These are phyloP conservation scores for Ornithorhynchus anatinus DNA, from an alignment of 2,113 vertebrate species.

Conservation along the genomic window DNA sequence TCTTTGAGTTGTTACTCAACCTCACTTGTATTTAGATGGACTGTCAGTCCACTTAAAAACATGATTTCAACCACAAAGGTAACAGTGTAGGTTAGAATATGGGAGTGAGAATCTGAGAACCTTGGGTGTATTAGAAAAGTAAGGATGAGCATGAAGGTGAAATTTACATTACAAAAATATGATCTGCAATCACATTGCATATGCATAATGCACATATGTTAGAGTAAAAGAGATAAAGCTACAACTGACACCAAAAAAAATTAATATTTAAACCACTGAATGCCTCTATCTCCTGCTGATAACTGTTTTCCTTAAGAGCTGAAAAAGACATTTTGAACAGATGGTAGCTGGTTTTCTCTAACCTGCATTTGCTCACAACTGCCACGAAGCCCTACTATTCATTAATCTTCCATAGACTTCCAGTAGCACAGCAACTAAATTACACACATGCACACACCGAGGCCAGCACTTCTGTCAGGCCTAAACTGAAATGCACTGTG, in stretches of 20 bases:
- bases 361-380: constrained; percentile 91
- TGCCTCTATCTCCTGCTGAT: constrained; percentile 86
- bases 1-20: too few species aligned
- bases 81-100: too few species aligned
- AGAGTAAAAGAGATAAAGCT: constrained; percentile 19
- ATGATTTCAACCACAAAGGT: too few species aligned
- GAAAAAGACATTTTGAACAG: constrained; percentile 92
- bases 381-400: constrained; percentile 91
- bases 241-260: constrained; percentile 54
- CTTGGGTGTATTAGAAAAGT: too few species aligned
- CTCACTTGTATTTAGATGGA: too few species aligned
- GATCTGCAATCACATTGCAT: neutral
- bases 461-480: constrained; percentile 89
- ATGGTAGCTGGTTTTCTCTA: constrained; percentile 90
- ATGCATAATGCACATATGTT: neutral
- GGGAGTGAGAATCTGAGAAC: too few species aligned
- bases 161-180: too few species aligned
- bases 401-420: constrained; percentile 98
- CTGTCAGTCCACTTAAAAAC: too few species aligned
- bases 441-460: constrained; percentile 77
- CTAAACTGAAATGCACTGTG: constrained; percentile 80
- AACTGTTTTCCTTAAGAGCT: constrained; percentile 89
- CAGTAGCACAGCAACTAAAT: constrained; percentile 93
- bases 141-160: too few species aligned
- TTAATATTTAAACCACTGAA: constrained; percentile 84